These are phyloP conservation scores for Lasioglossum lativentre DNA, from an alignment of 2,888 invertebrate species.

Conservation along the genomic window DNA sequence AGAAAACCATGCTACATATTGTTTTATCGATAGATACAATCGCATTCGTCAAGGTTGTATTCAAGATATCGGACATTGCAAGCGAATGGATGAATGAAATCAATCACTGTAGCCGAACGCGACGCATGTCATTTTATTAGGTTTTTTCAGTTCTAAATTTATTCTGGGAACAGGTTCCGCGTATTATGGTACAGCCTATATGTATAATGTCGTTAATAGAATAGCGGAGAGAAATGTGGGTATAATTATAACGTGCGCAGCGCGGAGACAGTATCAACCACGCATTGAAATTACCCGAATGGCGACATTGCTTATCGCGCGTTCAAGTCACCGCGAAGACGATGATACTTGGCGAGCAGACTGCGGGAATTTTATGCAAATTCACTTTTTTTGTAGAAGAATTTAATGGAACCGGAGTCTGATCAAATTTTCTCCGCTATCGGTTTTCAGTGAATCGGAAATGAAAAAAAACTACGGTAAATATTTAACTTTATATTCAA, in stretches of 20 bases:
- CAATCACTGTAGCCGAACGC: not conserved
- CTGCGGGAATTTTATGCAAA: not conserved
- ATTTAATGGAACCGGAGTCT: not conserved
- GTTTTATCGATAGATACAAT: not conserved
- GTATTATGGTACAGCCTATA: slow-evolving; percentile 4
- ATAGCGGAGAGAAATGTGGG: not conserved
- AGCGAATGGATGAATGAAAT: not conserved
- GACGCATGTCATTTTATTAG: not conserved
- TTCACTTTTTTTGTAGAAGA: not conserved
- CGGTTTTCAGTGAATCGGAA: not conserved
- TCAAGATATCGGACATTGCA: not conserved
- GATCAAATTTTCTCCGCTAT: not conserved
- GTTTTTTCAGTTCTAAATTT: not conserved
- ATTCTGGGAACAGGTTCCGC: slow-evolving; percentile 1
- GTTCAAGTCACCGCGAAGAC: not conserved
- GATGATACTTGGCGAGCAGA: slow-evolving; percentile 1
- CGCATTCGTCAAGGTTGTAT: not conserved
- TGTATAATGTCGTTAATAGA: slow-evolving; percentile 4
- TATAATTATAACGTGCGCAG: not conserved
- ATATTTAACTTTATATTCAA: not conserved
- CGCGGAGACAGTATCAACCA: not conserved
- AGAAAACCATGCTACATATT: not conserved
- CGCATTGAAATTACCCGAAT: not conserved
- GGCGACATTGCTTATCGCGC: slow-evolving; percentile 1
- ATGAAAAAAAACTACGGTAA: not conserved